phyloP scores from a whole-genome alignment of 1,140 invertebrate species.

The Thalassaphorura encarpata region DNA sequence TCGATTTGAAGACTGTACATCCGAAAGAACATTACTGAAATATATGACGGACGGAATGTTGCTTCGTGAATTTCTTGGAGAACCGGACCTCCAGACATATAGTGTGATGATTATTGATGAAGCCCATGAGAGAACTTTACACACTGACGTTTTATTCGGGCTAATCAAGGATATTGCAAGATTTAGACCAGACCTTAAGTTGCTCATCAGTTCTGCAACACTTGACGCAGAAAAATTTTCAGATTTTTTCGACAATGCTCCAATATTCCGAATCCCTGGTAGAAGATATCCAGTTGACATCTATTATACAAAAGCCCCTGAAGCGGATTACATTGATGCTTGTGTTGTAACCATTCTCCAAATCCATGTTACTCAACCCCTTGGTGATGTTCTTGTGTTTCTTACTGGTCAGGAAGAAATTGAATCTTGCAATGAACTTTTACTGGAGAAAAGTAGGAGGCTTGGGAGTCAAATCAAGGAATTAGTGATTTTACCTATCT shows the following conservation, averaged over 20 bases:
- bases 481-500: conserved; percentile 89
- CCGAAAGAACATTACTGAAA: conserved; percentile 52
- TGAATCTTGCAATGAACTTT: conserved; percentile 86
- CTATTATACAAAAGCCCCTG: conserved; percentile 97
- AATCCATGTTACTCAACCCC: conserved; percentile 92
- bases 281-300: conserved; percentile 79
- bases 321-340: conserved; percentile 97
- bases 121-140: conserved; percentile 95
- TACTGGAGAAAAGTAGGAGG: conserved; percentile 77
- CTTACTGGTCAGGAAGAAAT: conserved; percentile 91
- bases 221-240: conserved; percentile 98
- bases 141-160: conserved; percentile 97
- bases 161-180: conserved; percentile 95
- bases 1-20: conserved; percentile 69
- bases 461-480: conserved; percentile 89
- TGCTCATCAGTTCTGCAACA: conserved; percentile 95
- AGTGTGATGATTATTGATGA: conserved; percentile 99
- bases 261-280: conserved; percentile 94
- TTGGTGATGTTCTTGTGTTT: conserved; percentile 94
- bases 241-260: conserved; percentile 95
- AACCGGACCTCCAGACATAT: conserved; percentile 88
- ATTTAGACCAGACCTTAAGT: conserved; percentile 87
- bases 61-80: conserved; percentile 91
- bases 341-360: conserved; percentile 93
- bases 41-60: conserved; percentile 99